Evolutionary conservation across 2,113 vertebrate species (phyloP).

Genomic region (Melospiza georgiana): DNA sequence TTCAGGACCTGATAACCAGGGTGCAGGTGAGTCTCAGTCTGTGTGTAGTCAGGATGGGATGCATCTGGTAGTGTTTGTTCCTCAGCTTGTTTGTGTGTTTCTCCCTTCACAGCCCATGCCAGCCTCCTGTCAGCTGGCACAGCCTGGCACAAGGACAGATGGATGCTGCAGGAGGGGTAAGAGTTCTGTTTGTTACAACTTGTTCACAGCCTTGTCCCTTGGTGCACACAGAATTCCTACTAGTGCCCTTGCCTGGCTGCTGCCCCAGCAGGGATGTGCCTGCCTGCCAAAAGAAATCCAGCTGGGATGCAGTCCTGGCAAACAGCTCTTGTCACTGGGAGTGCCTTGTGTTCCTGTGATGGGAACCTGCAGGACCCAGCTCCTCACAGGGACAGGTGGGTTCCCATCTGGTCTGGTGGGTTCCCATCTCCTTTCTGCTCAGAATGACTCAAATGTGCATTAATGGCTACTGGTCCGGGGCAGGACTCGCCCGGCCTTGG

Average conservation of each 20-base stretch:
- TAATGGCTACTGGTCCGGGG: fast-evolving
- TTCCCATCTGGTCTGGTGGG: fast-evolving
- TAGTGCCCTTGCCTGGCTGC: neutral
- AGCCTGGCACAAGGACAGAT: fast-evolving
- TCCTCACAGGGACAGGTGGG: neutral
- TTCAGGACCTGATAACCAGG: neutral
- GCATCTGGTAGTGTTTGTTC: neutral
- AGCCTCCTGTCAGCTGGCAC: neutral
- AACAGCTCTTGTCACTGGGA: neutral
- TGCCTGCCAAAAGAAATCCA: neutral
- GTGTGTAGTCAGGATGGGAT: neutral
- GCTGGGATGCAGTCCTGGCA: neutral
- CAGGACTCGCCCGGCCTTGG: neutral
- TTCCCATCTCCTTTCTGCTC: neutral
- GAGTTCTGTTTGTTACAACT: neutral
- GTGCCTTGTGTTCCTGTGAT: fast-evolving
- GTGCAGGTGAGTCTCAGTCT: too few relatives aligned
- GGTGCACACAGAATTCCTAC: fast-evolving
- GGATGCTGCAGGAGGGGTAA: fast-evolving
- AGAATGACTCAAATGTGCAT: neutral
- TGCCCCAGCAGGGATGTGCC: too few relatives aligned
- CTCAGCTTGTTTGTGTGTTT: neutral
- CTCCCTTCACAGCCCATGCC: neutral
- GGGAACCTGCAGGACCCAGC: neutral
- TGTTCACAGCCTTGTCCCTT: neutral